A percentile compares a stretch with the other conserved stretches of the same genome.
phyloP scores from a whole-genome alignment of 2,888 invertebrate genomes.

The Lepetodrilus schrolli region DNA sequence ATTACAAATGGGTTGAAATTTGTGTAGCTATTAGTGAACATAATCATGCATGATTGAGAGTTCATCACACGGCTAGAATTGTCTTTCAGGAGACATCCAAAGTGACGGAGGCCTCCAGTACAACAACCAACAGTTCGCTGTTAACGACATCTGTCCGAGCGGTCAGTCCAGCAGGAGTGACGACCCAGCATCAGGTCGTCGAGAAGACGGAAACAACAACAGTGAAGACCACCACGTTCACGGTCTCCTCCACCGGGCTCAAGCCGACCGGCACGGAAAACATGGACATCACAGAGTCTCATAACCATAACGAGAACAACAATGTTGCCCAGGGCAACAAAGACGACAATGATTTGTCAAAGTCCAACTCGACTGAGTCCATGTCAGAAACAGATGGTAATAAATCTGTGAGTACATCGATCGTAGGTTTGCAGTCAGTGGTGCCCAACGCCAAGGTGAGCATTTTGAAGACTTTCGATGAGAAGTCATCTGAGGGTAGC shows the following conservation, averaged over 20 bases:
- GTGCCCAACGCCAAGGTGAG: constrained; percentile 58
- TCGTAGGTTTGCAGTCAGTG: constrained; percentile 67
- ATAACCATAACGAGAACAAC: constrained; percentile 21
- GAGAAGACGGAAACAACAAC: constrained; percentile 40
- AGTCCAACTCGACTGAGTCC: not conserved
- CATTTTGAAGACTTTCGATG: constrained; percentile 45
- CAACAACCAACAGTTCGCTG: constrained; percentile 20
- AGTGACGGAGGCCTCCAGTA: not conserved
- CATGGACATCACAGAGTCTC: constrained; percentile 2
- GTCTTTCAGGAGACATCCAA: not conserved
- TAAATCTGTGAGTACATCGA: constrained; percentile 44
- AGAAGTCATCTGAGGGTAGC: constrained; percentile 22
- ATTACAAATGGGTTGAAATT: too few species aligned
- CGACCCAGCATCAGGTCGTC: not conserved
- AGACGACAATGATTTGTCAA: constrained; percentile 28
- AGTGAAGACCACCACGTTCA: constrained; percentile 5
- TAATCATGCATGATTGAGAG: too few species aligned
- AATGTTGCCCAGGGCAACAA: constrained; percentile 19
- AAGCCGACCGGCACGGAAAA: not conserved
- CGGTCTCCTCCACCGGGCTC: not conserved
- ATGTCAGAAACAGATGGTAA: not conserved
- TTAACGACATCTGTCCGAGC: not conserved
- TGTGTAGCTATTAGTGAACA: too few species aligned
- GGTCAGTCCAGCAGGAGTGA: not conserved
- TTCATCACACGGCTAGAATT: too few species aligned